These are phyloP conservation scores for Acestrorhynchus altus DNA, from an alignment of 2,797 vertebrate genomes.

Conservation along the genomic window DNA sequence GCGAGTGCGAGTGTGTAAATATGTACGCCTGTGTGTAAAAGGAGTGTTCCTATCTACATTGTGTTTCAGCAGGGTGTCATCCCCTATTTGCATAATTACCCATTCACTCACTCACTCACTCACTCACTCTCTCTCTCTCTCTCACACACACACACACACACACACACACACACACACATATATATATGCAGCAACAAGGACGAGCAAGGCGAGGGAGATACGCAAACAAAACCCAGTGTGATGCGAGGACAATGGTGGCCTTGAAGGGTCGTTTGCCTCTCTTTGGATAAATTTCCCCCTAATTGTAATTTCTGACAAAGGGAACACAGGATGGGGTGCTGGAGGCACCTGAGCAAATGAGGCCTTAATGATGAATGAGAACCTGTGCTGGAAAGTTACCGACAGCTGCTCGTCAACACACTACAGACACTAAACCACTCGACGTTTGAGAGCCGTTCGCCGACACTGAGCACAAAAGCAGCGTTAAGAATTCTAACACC, in stretches of 20 bases:
- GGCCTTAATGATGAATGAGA: slow-evolving; percentile 16
- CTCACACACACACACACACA: too few relatives aligned
- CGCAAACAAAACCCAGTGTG: slow-evolving; percentile 78
- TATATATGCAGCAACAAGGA: slow-evolving; percentile 69
- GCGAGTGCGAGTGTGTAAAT: slow-evolving; percentile 48
- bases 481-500: too few relatives aligned
- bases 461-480: too few relatives aligned
- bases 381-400: slow-evolving; percentile 28
- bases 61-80: slow-evolving; percentile 72
- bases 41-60: slow-evolving; percentile 78
- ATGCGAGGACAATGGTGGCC: slow-evolving; percentile 78
- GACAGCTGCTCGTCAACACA: slow-evolving; percentile 18
- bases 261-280: slow-evolving; percentile 78
- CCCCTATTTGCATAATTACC: slow-evolving; percentile 81
- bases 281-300: slow-evolving; percentile 56
- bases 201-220: slow-evolving; percentile 69
- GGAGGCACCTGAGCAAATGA: slow-evolving; percentile 54
- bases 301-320: slow-evolving; percentile 59
- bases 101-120: slow-evolving; percentile 56
- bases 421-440: too few relatives aligned
- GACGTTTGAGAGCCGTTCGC: too few relatives aligned
- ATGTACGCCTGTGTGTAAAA: slow-evolving; percentile 55
- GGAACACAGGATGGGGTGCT: slow-evolving; percentile 25
- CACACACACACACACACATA: slow-evolving; percentile 36
- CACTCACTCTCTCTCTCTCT: too few relatives aligned